Evolutionary conservation across 2,888 invertebrate genomes (phyloP).

Genomic region (Clitarchus hookeri): DNA sequence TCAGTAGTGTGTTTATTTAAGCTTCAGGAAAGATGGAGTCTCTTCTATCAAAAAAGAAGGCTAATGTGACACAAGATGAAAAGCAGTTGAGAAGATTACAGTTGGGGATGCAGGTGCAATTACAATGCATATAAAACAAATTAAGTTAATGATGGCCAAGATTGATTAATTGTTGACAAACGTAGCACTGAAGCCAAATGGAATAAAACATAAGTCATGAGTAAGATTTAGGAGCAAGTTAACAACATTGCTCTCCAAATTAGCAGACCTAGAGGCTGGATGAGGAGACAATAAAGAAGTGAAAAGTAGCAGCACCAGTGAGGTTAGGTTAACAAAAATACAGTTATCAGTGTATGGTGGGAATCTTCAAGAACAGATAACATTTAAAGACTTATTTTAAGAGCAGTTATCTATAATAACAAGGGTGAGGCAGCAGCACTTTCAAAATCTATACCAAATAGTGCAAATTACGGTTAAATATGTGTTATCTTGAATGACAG

Average conservation of each 20-base stretch:
- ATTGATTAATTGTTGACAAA: neutral
- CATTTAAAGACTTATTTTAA: neutral
- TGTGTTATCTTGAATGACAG: neutral
- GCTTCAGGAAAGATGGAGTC: too few relatives aligned
- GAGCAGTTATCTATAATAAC: neutral
- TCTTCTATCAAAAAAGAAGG: neutral
- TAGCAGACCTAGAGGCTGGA: neutral
- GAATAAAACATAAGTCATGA: neutral
- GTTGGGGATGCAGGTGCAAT: neutral
- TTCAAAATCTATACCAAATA: neutral
- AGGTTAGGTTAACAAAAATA: neutral
- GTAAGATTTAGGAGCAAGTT: neutral
- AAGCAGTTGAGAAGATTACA: neutral
- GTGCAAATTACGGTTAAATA: too few relatives aligned
- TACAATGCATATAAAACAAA: neutral
- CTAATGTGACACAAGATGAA: neutral
- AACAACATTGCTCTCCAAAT: neutral
- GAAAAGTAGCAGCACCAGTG: neutral
- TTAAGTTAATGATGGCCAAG: neutral
- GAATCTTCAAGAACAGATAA: neutral
- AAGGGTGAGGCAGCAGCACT: neutral
- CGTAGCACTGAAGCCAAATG: neutral
- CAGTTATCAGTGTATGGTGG: neutral
- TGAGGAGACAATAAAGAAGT: neutral
- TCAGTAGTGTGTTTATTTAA: too few relatives aligned